These are phyloP conservation scores for Oreochromis aureus DNA, from an alignment of 2,113 vertebrate genomes.

Conservation along the genomic window DNA sequence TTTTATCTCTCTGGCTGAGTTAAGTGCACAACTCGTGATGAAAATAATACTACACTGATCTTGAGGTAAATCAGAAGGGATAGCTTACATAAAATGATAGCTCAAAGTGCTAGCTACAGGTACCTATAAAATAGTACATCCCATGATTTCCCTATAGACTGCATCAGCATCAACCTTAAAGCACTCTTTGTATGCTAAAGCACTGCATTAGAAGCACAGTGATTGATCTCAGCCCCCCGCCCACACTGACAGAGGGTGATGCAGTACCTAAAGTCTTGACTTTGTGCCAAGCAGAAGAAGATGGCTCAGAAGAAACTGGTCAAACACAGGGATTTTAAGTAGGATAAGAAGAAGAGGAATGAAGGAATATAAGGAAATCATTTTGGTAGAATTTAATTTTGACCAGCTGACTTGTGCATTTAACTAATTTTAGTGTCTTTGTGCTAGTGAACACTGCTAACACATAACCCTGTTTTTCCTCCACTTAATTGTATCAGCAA, in stretches of 20 bases:
- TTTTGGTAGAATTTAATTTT: background rate
- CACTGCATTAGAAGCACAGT: conserved; percentile 40
- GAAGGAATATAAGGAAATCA: background rate
- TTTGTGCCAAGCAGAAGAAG: conserved; percentile 20
- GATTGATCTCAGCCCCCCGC: conserved; percentile 53
- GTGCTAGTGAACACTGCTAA: background rate
- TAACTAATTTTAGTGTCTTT: background rate
- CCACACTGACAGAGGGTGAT: conserved; percentile 49
- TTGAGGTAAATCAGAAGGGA: background rate
- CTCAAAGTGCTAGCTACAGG: background rate
- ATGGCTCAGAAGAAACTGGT: background rate
- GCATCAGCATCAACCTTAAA: conserved; percentile 48
- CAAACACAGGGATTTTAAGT: background rate
- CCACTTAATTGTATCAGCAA: background rate
- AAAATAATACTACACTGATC: background rate
- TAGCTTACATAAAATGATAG: background rate
- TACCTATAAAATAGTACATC: conserved; percentile 42
- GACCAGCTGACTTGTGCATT: background rate
- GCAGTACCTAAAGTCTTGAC: conserved; percentile 34
- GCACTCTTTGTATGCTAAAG: conserved; percentile 55
- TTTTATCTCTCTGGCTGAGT: conserved; percentile 6
- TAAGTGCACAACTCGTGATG: background rate
- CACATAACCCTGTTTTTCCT: background rate
- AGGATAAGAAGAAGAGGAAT: background rate
- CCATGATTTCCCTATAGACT: conserved; percentile 53